Evolutionary conservation across 2,797 vertebrate species (phyloP).

Genomic region (Artibeus lituratus): DNA sequence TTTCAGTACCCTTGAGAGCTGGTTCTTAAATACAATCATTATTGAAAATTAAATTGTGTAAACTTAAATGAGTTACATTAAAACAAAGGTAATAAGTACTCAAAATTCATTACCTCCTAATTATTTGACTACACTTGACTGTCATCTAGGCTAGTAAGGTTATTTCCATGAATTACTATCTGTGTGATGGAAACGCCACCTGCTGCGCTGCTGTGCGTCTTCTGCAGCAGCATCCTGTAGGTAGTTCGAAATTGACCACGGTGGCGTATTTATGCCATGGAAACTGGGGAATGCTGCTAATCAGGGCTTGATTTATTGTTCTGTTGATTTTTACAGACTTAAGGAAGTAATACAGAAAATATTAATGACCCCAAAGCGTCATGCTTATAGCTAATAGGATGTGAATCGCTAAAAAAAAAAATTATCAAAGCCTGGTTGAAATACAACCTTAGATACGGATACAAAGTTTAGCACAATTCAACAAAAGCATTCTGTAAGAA

Average conservation of each 20-base stretch:
- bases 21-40: not conserved
- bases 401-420: not conserved
- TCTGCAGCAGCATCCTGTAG: not conserved
- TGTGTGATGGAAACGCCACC: not conserved
- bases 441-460: not conserved
- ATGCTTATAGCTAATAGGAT: not conserved
- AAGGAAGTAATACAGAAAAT: not conserved
- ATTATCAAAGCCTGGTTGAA: not conserved
- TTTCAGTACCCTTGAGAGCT: not conserved
- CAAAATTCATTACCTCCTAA: not conserved
- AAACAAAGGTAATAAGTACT: not conserved
- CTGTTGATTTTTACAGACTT: not conserved
- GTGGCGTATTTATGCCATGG: not conserved
- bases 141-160: not conserved
- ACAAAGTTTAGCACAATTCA: not conserved
- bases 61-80: not conserved
- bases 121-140: not conserved
- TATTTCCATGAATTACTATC: not conserved
- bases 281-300: not conserved
- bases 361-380: not conserved
- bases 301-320: not conserved
- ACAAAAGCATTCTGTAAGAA: not conserved
- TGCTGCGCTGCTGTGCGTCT: not conserved
- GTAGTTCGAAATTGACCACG: not conserved
- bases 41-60: constrained; percentile 19